Evolutionary conservation across 2,888 invertebrate species (phyloP).

Genomic region (Lacanobia oleracea): DNA sequence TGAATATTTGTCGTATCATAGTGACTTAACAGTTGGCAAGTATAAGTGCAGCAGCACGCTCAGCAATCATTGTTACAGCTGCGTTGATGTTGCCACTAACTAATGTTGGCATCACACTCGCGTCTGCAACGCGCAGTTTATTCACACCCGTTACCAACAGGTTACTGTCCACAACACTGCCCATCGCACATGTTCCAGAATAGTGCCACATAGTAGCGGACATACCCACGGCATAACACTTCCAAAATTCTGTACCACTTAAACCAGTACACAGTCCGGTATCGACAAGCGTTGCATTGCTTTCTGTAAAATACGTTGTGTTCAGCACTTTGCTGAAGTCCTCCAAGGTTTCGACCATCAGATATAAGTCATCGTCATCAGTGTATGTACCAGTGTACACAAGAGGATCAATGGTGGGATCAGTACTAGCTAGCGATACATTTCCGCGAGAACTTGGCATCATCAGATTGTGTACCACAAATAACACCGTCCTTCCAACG

Average conservation of each 20-base stretch:
- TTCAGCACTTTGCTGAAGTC: constrained; percentile 67
- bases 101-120: constrained; percentile 41
- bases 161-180: constrained; percentile 57
- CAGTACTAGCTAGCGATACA: constrained; percentile 48
- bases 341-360: constrained; percentile 59
- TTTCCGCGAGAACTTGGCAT: constrained; percentile 64
- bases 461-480: constrained; percentile 41
- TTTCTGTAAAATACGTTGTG: constrained; percentile 62
- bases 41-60: neutral
- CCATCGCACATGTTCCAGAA: constrained; percentile 62
- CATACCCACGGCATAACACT: constrained; percentile 61
- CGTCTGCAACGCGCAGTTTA: constrained; percentile 43
- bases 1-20: neutral
- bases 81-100: constrained; percentile 47
- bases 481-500: constrained; percentile 32
- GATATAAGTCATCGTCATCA: constrained; percentile 62
- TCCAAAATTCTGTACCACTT: constrained; percentile 48
- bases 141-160: constrained; percentile 51
- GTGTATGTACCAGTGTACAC: constrained; percentile 38
- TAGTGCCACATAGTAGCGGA: constrained; percentile 67
- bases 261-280: constrained; percentile 60
- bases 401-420: constrained; percentile 52
- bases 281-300: constrained; percentile 63
- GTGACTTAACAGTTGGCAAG: neutral
- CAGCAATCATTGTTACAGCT: constrained; percentile 39